phyloP scores from a whole-genome alignment of 1,140 invertebrate genomes.

The Musca domestica region DNA sequence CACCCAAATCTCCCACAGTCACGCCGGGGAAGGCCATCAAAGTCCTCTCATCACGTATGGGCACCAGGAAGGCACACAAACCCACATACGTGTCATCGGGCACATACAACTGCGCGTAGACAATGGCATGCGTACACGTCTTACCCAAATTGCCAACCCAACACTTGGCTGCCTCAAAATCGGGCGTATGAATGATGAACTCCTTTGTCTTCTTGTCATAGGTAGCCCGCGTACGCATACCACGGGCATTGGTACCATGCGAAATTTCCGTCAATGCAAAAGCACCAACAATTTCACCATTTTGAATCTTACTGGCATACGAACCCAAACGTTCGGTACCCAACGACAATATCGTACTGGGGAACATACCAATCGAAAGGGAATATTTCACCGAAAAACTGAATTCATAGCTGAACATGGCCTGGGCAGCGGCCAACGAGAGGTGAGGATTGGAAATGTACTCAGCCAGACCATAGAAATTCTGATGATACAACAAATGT shows the following conservation, averaged over 20 bases:
- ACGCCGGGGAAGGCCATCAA: constrained; percentile 70
- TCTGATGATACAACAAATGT: constrained; percentile 64
- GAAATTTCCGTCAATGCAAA: constrained; percentile 84
- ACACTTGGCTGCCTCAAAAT: constrained; percentile 84
- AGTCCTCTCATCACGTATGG: constrained; percentile 71
- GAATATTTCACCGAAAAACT: constrained; percentile 65
- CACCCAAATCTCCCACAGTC: constrained; percentile 77
- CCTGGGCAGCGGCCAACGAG: constrained; percentile 55
- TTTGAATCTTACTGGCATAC: constrained; percentile 60
- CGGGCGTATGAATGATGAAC: constrained; percentile 78
- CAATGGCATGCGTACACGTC: constrained; percentile 78
- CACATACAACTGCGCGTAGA: constrained; percentile 83
- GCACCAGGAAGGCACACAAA: constrained; percentile 77
- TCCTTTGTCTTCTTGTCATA: constrained; percentile 72
- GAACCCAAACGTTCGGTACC: constrained; percentile 63
- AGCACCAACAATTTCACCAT: constrained; percentile 65
- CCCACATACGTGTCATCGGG: constrained; percentile 73
- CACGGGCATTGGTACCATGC: constrained; percentile 83
- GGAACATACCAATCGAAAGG: constrained; percentile 62
- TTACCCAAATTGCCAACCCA: constrained; percentile 71
- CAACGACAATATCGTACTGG: constrained; percentile 57
- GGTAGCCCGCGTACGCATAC: constrained; percentile 78
- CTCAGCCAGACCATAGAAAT: constrained; percentile 63
- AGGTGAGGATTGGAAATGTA: constrained; percentile 54
- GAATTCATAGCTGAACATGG: constrained; percentile 71